Conservation (phyloP, 2,797 vertebrate genomes). For the Sebastes cheni region DNA sequence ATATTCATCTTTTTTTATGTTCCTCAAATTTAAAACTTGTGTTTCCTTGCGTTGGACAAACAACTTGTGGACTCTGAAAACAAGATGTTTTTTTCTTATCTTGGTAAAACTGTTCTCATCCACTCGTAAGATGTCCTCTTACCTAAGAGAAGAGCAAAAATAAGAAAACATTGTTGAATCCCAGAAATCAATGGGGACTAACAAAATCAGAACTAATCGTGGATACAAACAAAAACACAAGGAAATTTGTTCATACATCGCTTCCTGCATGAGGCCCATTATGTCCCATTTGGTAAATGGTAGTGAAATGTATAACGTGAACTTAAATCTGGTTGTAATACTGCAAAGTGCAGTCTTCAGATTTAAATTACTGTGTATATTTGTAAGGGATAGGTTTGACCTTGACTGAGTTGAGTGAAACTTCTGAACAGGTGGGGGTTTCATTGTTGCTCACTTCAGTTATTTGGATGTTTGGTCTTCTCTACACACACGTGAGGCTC, state of each 20-base stretch:
- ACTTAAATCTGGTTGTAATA: not conserved
- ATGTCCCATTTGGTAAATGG: not conserved
- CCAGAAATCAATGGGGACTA: no score
- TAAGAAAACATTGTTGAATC: no score
- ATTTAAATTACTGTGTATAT: not conserved
- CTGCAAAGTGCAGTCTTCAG: conserved; percentile 2
- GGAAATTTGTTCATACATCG: not conserved
- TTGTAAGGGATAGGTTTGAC: conserved; percentile 1
- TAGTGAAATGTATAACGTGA: not conserved
- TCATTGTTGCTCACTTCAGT: conserved; percentile 20
- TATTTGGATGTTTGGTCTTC: conserved; percentile 62
- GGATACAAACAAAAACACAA: no score
- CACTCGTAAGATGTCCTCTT: no score
- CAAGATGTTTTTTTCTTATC: no score
- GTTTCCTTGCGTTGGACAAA: no score
- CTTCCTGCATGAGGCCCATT: not conserved
- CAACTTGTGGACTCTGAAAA: no score
- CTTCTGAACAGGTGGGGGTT: conserved; percentile 61
- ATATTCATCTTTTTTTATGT: no score
- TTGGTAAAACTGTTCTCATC: no score
- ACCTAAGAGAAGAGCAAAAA: no score
- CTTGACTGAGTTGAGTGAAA: conserved; percentile 51
- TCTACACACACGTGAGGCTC: conserved; percentile 40
- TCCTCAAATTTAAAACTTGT: no score
- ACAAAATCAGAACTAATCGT: no score